Evolutionary conservation across 2,797 vertebrate genomes (phyloP), one percentile per base, ranked within the genome.

Genomic region (Streptopelia turtur): DNA sequence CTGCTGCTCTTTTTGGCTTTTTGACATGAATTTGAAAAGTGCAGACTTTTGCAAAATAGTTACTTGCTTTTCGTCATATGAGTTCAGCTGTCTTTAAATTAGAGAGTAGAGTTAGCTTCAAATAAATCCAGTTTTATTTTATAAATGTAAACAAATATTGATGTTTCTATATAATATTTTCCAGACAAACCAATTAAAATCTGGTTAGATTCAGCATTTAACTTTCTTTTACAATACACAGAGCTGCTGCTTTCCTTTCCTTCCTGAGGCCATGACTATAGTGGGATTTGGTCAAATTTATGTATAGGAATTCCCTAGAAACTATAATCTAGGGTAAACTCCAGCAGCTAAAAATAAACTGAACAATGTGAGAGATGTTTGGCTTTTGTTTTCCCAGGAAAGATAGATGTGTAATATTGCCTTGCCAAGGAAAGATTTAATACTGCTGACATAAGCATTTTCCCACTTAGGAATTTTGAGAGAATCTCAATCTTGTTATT

Each of bases 391-490:
- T 13, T 53, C 21, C 2, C 37, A 65, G 22, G 64, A 35, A 83
- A 86, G 72, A 83, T 70, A 83, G 70, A n/a, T 85, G 55, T 2
- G 8, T 68, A 92, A 61, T 50, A 33, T 31, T 93, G 57, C 45
- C 63, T 61, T 93, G 70, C 68, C 31, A 20, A 83, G n/a, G 41
- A 82, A 17, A 35, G 23, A 50, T 53, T 90, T 89, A 75, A 57
- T 89, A 27, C 41, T 84, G 65, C 39, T 83, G 49, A 66, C 35
- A 28, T 61, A 76, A 69, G 50, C 22, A 39, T 80, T 90, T 85
- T 93, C 39, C 76, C 60, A 63, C 49, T 52, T 85, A 28, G 14
- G 43, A 87, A 63, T 94, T 96, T 86, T 83, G 22, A 86, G 88
- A 86, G 71, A 83, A 49, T 85, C 43, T 63, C 35, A 35, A 9